phyloP scores from a whole-genome alignment of 2,113 vertebrate species.

The Gymnobelideus leadbeateri region DNA sequence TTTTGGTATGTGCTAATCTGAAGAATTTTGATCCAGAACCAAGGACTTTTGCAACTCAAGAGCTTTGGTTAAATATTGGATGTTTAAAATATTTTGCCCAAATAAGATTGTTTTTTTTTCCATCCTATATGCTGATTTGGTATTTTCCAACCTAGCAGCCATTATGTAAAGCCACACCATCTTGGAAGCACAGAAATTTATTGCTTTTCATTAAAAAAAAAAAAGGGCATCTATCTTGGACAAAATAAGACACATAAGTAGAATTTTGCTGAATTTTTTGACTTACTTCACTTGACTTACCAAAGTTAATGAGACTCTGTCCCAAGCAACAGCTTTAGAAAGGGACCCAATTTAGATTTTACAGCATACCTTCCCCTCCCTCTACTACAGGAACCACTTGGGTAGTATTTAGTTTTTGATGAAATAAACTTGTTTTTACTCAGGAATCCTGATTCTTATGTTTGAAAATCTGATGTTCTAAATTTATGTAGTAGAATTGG shows the following conservation, averaged over 20 bases:
- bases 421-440: slow-evolving; percentile 12
- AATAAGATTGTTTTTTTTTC: not conserved
- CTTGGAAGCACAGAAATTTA: slow-evolving; percentile 36
- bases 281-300: not conserved
- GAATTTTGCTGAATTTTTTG: not conserved
- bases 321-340: not conserved
- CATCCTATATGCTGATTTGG: not conserved
- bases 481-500: not conserved
- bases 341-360: not conserved
- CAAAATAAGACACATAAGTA: not conserved
- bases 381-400: not conserved
- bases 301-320: not conserved
- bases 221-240: not conserved
- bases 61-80: not conserved
- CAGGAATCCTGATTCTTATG: slow-evolving; percentile 5
- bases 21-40: slow-evolving; percentile 55
- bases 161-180: slow-evolving; percentile 8
- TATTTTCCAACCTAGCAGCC: not conserved
- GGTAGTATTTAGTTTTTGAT: not conserved
- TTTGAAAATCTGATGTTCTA: slow-evolving; percentile 13
- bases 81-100: not conserved
- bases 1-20: slow-evolving; percentile 66
- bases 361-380: not conserved
- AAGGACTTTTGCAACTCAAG: slow-evolving; percentile 57
- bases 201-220: not conserved